phyloP scores from a whole-genome alignment of 1,140 invertebrate genomes.

The Melipona quadrifasciata region DNA sequence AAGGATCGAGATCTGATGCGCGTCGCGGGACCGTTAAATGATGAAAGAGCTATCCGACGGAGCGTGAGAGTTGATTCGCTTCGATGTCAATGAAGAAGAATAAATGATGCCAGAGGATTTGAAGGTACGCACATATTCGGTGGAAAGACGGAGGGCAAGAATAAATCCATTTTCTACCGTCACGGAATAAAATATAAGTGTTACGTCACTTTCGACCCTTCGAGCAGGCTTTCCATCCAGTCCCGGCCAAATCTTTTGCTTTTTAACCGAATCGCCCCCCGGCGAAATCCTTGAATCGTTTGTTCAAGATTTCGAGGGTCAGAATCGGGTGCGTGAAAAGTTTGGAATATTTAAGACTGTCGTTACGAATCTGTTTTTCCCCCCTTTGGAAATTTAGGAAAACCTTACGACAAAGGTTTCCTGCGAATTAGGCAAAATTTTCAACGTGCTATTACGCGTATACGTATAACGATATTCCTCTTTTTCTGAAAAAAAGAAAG shows the following conservation, averaged over 20 bases:
- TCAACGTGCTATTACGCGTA: background rate
- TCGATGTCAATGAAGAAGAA: constrained; percentile 69
- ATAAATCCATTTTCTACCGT: constrained; percentile 78
- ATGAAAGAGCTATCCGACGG: background rate
- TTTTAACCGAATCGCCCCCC: constrained; percentile 9
- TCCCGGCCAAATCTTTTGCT: constrained; percentile 29
- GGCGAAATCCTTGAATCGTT: constrained; percentile 16
- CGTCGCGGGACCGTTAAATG: constrained; percentile 1
- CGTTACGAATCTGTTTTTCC: background rate
- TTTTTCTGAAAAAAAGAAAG: background rate
- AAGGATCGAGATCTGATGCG: constrained; percentile 7
- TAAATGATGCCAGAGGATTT: constrained; percentile 70
- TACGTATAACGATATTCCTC: too few relatives aligned
- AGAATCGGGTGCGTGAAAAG: constrained; percentile 15
- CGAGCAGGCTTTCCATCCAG: constrained; percentile 25
- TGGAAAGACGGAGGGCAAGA: constrained; percentile 56
- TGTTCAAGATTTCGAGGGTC: constrained; percentile 43
- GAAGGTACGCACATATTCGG: constrained; percentile 42
- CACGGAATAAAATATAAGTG: constrained; percentile 75
- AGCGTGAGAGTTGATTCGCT: background rate
- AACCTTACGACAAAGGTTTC: too few relatives aligned
- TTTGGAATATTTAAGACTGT: constrained; percentile 42
- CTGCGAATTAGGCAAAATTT: background rate
- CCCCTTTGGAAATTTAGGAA: background rate
- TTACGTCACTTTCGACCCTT: constrained; percentile 62